Percentiles rank a stretch among this genome's conserved stretches.
phyloP scores from a whole-genome alignment of 2,113 vertebrate species.

The Numenius arquata region DNA sequence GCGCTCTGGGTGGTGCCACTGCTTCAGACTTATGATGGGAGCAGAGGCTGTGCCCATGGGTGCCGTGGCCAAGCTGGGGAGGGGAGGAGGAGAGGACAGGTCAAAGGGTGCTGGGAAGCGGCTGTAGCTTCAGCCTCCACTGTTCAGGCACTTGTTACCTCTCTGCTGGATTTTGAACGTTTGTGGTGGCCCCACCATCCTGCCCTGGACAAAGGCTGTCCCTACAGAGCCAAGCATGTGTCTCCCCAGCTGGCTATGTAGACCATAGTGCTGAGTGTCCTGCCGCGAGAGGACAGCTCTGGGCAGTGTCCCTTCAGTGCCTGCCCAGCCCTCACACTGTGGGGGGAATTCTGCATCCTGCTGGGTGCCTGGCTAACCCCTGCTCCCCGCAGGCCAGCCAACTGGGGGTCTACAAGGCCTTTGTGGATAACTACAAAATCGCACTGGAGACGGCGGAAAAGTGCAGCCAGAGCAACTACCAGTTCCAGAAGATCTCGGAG shows the following conservation, averaged over 20 bases:
- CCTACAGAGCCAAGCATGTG: neutral
- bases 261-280: neutral
- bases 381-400: constrained; percentile 83
- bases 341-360: neutral
- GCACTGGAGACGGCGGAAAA: constrained; percentile 93
- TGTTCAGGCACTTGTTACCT: neutral
- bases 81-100: neutral
- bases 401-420: constrained; percentile 96
- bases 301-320: neutral
- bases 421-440: constrained; percentile 98
- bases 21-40: neutral
- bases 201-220: neutral
- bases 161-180: neutral
- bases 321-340: neutral
- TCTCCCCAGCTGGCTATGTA: neutral
- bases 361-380: neutral
- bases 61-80: neutral
- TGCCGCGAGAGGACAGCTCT: neutral
- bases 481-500: constrained; percentile 98
- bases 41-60: neutral
- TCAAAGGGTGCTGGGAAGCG: neutral
- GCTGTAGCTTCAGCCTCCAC: neutral
- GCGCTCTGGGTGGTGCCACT: rapidly evolving
- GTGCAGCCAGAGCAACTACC: constrained; percentile 92
- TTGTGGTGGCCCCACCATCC: neutral